These are phyloP conservation scores for Neoarius graeffei DNA, from an alignment of 2,113 vertebrate genomes.

Conservation along the genomic window DNA sequence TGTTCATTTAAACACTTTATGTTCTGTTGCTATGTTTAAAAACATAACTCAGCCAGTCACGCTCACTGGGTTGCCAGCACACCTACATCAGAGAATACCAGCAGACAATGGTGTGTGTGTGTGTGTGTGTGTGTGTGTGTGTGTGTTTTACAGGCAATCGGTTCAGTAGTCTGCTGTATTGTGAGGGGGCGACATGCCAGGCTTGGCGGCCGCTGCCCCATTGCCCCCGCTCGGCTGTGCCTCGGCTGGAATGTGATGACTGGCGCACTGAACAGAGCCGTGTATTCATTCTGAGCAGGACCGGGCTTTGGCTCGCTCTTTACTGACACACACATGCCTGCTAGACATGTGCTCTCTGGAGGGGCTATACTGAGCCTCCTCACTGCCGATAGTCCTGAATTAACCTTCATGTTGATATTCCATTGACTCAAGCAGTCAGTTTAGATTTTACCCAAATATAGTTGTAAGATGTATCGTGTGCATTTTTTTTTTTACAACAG, in stretches of 20 bases:
- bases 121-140: no score
- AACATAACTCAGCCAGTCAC: conserved; percentile 3
- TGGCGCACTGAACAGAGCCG: conserved; percentile 70
- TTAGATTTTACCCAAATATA: background rate
- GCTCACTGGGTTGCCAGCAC: conserved; percentile 26
- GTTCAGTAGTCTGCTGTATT: conserved; percentile 27
- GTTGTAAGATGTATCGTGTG: background rate
- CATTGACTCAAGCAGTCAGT: background rate
- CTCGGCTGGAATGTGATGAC: conserved; percentile 80
- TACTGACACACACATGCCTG: conserved; percentile 50
- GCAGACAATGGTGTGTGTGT: conserved; percentile 39
- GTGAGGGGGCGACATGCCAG: conserved; percentile 48
- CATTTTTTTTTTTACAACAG: background rate
- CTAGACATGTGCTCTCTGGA: conserved; percentile 49
- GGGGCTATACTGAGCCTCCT: background rate
- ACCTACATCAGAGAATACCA: conserved; percentile 42
- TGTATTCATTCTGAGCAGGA: conserved; percentile 65
- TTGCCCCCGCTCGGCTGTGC: conserved; percentile 68
- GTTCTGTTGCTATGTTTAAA: conserved; percentile 7
- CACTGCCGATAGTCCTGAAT: background rate
- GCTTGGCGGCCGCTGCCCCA: conserved; percentile 40
- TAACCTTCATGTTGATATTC: background rate
- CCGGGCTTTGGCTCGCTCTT: conserved; percentile 54
- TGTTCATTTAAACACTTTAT: conserved; percentile 1
- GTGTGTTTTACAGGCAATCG: background rate